These are phyloP conservation scores for Vidua macroura DNA, from an alignment of 2,113 vertebrate genomes.

Conservation along the genomic window DNA sequence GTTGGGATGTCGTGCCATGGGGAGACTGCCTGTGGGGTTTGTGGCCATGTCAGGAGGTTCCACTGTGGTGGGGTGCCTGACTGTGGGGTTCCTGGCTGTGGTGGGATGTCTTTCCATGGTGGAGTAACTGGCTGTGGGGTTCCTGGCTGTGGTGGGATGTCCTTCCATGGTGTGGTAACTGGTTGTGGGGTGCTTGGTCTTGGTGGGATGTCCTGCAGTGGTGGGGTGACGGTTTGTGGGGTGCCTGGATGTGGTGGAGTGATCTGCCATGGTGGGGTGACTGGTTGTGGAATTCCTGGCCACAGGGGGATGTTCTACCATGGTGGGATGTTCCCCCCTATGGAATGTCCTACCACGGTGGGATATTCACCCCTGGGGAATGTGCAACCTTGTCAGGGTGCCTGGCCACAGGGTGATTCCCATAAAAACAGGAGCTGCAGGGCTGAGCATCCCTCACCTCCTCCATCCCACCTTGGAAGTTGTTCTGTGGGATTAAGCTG, in stretches of 20 bases:
- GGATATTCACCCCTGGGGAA: background rate
- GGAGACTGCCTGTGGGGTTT: background rate
- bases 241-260: fast-evolving
- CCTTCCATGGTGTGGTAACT: fast-evolving
- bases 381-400: background rate
- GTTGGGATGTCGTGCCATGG: fast-evolving
- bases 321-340: background rate
- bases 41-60: background rate
- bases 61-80: fast-evolving
- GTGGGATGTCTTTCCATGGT: fast-evolving
- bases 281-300: background rate
- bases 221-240: background rate
- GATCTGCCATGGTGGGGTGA: fast-evolving
- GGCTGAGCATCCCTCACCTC: background rate
- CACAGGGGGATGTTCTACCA: background rate
- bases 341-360: fast-evolving
- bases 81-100: fast-evolving
- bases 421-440: background rate
- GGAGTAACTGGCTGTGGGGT: fast-evolving
- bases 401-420: background rate
- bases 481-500: background rate
- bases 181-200: fast-evolving
- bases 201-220: fast-evolving
- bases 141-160: fast-evolving
- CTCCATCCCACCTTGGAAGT: background rate